Evolutionary conservation across 2,797 vertebrate species (phyloP), one percentile per base, ranked within the genome.

Genomic region (Enteromius paludinosus): DNA sequence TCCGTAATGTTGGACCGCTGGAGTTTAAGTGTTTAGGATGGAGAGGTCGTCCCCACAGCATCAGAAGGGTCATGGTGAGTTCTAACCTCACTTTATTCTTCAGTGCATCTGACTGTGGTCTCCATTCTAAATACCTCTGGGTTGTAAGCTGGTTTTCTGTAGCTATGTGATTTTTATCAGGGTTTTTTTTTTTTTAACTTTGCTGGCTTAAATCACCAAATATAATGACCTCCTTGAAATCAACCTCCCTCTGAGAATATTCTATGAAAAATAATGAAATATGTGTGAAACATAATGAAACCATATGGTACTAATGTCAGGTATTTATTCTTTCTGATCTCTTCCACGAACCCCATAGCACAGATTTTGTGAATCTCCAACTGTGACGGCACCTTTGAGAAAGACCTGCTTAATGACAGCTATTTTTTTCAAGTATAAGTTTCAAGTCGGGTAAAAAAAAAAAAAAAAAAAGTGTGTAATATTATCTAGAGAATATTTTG

Each of bases 51-150:
- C 76, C 18, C 12, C 23, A 35, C 23, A 61, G 43, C 69, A 59
- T 15, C 76, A 23, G n/a, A 75, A 61, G 28, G 56, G 81, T 83
- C 82, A 78, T 0, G 85, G 87, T 88, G 83, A 88, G 87, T 81
- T 72, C 45, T 54, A 69, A 74, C 82, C n/a, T 74, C 5, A 28
- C 38, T 76, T 69, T 33, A 77, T 69, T 69, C 20, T n/a, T 75
- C 33, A n/a, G 25, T 68, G 17, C 4, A 5, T 45, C 7, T 35
- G 28, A 8, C 17, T 52, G 43, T 9, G 11, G 25, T 65, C 47
- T 82, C 47, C 45, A 66, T 43, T 64, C 9, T 64, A 74, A 66
- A 47, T 75, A 23, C 23, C 45, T 18, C 47, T 70, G 49, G 33
- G 43, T 52, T 28, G 43, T 8, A 38, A 30, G n/a, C 14, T 47